Base-by-base conservation (phyloP, 2,888 invertebrate genomes). In the Callyntrura guangdongensis region DNA sequence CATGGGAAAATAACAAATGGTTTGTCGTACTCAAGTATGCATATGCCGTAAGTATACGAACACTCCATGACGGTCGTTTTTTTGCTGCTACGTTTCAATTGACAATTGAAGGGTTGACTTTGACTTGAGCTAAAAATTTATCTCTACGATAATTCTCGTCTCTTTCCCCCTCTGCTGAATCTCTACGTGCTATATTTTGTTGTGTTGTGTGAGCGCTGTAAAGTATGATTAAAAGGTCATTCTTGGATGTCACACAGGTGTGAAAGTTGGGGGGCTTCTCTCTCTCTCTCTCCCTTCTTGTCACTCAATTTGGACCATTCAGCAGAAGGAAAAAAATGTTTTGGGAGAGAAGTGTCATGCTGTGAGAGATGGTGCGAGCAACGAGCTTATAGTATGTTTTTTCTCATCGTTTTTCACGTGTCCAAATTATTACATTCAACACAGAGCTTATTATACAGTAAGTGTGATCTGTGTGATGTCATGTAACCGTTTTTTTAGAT, bases 201-300 rank as follows among this genome's bases (percentile, higher is more conserved):
- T 36, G 2, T 36, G 2, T 2, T 36, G 36, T 36, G 36, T 36
- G 36, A 36, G 17, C 27, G 27, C 14, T 69, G 11, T 36, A 69
- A 36, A 74, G 83, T 85, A 87, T 92, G 93, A 93, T 92, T 93
- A 93, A 93, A 93, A 93, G 93, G 93, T 93, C 93, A 92, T 89
- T 88, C 82, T 74, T 85, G 69, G 85, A 89, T 93, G 93, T 93
- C 93, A 93, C 93, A 93, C 93, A 93, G 93, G 93, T 93, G 93
- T 93, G 93, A 93, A 79, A 92, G 90, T 92, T 85, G 92, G 92
- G 93, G 92, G 89, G 86, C 81, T 86, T 79, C 79, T 79, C 77
- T 77, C 53, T 53, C 77, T 22, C 14, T 53, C 53, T 53, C n/a
- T 53, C 53, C n/a, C 20, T 20, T 17, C 92, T 93, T 93, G 92